Conservation (phyloP, 1,140 invertebrate species). For the Sinella curviseta region DNA sequence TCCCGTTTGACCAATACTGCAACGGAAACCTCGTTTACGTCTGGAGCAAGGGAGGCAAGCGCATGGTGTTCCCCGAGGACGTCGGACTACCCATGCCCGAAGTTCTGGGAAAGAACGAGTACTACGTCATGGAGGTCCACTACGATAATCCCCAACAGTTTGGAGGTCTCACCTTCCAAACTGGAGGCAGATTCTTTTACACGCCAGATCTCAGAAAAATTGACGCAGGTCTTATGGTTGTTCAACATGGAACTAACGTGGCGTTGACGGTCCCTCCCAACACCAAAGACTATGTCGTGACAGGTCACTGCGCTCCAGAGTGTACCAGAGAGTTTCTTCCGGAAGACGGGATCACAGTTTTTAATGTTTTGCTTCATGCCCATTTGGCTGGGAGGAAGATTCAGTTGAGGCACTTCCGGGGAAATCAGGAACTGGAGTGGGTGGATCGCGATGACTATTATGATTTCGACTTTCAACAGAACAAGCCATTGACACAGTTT, state of each 20-base stretch:
- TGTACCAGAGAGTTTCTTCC: constrained; percentile 19
- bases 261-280: constrained; percentile 16
- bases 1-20: neutral
- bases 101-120: neutral
- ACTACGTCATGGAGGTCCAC: neutral
- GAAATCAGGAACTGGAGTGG: constrained; percentile 34
- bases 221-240: constrained; percentile 7
- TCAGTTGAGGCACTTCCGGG: no score
- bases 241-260: neutral
- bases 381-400: constrained; percentile 38
- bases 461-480: no score
- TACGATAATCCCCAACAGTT: no score
- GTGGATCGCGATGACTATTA: constrained; percentile 29
- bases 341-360: constrained; percentile 31
- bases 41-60: constrained; percentile 38
- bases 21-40: neutral
- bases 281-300: neutral
- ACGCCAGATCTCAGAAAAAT: neutral
- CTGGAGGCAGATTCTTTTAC: no score
- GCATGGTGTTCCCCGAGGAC: neutral
- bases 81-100: neutral
- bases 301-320: constrained; percentile 29
- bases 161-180: no score
- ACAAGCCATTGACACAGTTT: no score
- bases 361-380: constrained; percentile 34